These are phyloP conservation scores for Periophthalmus magnuspinnatus DNA, from an alignment of 2,797 vertebrate species.

Conservation along the genomic window DNA sequence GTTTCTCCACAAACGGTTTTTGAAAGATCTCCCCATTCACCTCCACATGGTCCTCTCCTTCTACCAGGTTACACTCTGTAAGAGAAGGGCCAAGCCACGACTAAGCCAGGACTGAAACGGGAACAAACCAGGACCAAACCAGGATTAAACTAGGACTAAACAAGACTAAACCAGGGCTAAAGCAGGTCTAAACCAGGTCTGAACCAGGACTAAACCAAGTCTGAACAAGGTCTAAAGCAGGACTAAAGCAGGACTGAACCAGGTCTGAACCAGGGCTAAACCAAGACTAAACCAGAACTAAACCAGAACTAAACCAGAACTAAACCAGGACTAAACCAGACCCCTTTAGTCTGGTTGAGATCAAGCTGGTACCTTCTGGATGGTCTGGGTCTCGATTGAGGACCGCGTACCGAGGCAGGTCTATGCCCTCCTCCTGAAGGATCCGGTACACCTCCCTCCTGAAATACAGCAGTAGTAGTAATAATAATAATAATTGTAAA, in stretches of 20 bases:
- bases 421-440: constrained; percentile 95
- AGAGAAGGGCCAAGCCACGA: too few relatives aligned
- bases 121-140: neutral
- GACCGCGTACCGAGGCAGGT: constrained; percentile 94
- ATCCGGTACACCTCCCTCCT: constrained; percentile 98
- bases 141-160: too few relatives aligned
- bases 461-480: constrained; percentile 10
- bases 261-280: too few relatives aligned
- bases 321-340: neutral
- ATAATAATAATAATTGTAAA: constrained; percentile 79
- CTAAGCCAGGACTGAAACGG: neutral
- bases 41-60: constrained; percentile 97
- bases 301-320: neutral
- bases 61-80: constrained; percentile 92
- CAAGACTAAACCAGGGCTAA: too few relatives aligned
- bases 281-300: too few relatives aligned
- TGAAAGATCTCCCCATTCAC: constrained; percentile 96
- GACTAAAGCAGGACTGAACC: too few relatives aligned
- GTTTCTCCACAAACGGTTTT: constrained; percentile 98
- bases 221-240: too few relatives aligned
- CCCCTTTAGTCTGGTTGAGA: neutral
- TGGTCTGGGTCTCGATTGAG: constrained; percentile 95
- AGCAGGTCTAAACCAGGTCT: too few relatives aligned
- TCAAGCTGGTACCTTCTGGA: constrained; percentile 82
- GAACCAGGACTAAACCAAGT: too few relatives aligned